A percentile compares a stretch with the other conserved stretches of the same genome.
Conservation (phyloP, 2,797 vertebrate species). For the Pseudochirops cupreus region DNA sequence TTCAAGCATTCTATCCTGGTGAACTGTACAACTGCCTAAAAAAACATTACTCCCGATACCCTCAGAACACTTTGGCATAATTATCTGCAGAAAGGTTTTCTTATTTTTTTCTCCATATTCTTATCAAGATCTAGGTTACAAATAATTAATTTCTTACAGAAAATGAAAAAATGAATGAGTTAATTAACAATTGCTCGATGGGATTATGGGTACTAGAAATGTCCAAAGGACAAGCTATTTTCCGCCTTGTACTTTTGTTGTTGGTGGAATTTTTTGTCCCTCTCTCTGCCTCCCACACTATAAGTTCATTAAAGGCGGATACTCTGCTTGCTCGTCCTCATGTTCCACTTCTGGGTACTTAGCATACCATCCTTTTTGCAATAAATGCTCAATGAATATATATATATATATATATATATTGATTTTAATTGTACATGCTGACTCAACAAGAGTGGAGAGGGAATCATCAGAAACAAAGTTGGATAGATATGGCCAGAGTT, state of each 20-base stretch:
- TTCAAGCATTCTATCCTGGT: not conserved
- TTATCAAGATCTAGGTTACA: not conserved
- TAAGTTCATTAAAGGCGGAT: not conserved
- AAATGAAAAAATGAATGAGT: not conserved
- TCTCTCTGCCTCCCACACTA: not conserved
- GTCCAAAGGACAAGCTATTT: not conserved
- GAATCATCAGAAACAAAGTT: not conserved
- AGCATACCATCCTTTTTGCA: not conserved
- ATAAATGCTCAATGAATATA: not conserved
- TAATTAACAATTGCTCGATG: not conserved
- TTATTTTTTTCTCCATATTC: not conserved
- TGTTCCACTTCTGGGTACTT: not conserved
- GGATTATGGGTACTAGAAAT: not conserved
- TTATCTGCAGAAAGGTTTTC: not conserved
- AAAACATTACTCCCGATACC: not conserved
- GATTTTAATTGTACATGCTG: not conserved
- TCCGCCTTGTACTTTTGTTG: not conserved
- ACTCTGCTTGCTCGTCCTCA: not conserved
- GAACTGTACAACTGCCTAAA: not conserved
- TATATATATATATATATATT: not conserved
- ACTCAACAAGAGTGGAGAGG: not conserved
- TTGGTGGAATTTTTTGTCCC: not conserved
- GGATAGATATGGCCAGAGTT: not conserved
- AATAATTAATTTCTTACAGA: not conserved
- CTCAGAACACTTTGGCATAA: not conserved